Evolutionary conservation across 2,113 vertebrate genomes (phyloP), one percentile per base, ranked within the genome.

Genomic region (Struthidea cinerea): DNA sequence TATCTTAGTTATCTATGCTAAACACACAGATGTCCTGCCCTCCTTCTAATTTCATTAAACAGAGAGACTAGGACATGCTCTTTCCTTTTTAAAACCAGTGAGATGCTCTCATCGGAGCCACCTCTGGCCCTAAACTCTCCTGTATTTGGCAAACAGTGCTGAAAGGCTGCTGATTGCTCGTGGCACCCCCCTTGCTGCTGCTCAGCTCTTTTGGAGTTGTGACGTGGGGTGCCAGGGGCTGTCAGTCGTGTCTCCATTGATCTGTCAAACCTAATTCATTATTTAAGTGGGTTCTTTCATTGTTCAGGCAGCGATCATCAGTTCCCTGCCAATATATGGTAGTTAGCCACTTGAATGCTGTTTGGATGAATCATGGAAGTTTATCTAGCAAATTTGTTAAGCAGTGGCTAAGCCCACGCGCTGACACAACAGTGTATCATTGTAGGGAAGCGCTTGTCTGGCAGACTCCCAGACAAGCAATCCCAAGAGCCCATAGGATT

Each of bases 401-500:
- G 95, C 84, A 64, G 77, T 19, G 82, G 85, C 93, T 68, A 9
- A 94, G 90, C 91, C 91, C 90, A 89, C 95, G 49, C 94, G 32
- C 85, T 82, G 81, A 84, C 89, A 96, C 76, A 84, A 74, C 70
- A 78, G 87, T 39, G 70, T 64, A 12, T 83, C 95, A 32, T 60
- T 89, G 96, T 56, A 90, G 94, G 94, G 74, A 27, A 92, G 76
- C 52, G 2, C 33, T 76, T 91, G 61, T 69, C 89, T 97, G 97
- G 96, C 96, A 93, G 85, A 7, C 77, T 81, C 88, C 94, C 96
- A 97, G 83, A 39, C 39, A 49, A 89, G 84, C 93, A 92, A 52
- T 96, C 84, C 85, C 86, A 84, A 16, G 84, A 84, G 80, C 86
- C 93, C 87, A 94, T 60, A 78, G 93, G 91, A 95, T 96, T 94